phyloP scores from a whole-genome alignment of 2,888 invertebrate genomes.

The Toxonevra muliebris region DNA sequence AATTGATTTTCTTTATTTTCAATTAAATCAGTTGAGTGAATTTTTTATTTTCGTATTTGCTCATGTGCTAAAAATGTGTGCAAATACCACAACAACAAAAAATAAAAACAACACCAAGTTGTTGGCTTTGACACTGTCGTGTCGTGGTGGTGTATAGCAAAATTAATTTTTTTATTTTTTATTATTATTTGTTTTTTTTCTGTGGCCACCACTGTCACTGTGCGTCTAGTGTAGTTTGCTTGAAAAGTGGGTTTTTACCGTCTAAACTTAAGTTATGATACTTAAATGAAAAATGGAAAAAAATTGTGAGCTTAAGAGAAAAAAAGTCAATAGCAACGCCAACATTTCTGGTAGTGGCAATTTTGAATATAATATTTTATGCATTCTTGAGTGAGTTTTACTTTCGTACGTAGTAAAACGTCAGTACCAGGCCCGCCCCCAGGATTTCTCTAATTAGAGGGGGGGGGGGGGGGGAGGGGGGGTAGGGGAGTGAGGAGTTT shows the following conservation, averaged over 20 bases:
- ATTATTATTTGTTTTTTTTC: not conserved
- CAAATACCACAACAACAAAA: not conserved
- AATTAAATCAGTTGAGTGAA: too few species aligned
- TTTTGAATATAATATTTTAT: too few species aligned
- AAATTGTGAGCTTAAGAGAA: not conserved
- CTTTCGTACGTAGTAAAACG: too few species aligned
- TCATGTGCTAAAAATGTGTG: conserved; percentile 11
- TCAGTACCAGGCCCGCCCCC: too few species aligned
- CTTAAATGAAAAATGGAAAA: too few species aligned
- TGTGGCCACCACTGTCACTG: not conserved
- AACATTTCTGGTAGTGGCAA: not conserved
- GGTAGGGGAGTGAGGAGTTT: too few species aligned
- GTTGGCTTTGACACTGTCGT: conserved; percentile 34
- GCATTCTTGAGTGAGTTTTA: too few species aligned
- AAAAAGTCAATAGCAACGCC: not conserved
- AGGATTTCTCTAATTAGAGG: too few species aligned
- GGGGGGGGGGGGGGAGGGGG: too few species aligned
- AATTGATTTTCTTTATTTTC: too few species aligned
- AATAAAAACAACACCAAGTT: conserved; percentile 14
- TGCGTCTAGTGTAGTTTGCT: not conserved
- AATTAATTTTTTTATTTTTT: not conserved
- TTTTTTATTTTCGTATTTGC: not conserved
- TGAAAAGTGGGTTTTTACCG: not conserved
- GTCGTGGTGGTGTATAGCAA: not conserved
- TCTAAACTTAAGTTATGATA: too few species aligned